Percentiles rank a stretch among this genome's conserved stretches.
Evolutionary conservation across 2,113 vertebrate genomes (phyloP).

Genomic region (Cyprinodon tularosa): DNA sequence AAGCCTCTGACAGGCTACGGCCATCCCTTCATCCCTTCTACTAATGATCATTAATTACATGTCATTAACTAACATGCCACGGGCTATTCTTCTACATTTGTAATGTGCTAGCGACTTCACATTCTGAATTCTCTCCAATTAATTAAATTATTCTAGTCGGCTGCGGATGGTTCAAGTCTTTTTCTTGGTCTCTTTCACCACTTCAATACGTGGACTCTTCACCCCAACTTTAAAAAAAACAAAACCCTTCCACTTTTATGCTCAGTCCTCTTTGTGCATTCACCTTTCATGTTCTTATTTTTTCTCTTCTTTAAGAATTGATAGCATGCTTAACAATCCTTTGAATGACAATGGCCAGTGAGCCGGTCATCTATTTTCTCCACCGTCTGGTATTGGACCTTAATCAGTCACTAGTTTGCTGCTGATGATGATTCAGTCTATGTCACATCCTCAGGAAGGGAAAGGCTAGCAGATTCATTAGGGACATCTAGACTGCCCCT

Average conservation of each 20-base stretch:
- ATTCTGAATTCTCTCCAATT: slow-evolving; percentile 67
- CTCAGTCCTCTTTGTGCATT: slow-evolving; percentile 7
- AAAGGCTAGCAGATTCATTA: slow-evolving; percentile 72
- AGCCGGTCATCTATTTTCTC: slow-evolving; percentile 41
- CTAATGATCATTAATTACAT: slow-evolving; percentile 81
- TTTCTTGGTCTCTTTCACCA: slow-evolving; percentile 48
- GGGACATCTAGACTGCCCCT: slow-evolving; percentile 52
- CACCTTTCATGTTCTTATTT: slow-evolving; percentile 22
- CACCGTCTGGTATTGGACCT: slow-evolving; percentile 50
- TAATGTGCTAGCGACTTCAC: slow-evolving; percentile 71
- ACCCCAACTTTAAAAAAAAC: slow-evolving; percentile 42
- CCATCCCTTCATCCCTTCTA: slow-evolving; percentile 63
- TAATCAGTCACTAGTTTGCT: slow-evolving; percentile 59
- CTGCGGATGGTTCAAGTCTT: slow-evolving; percentile 49
- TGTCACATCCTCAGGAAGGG: slow-evolving; percentile 73
- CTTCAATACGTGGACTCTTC: slow-evolving; percentile 21
- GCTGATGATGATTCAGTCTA: slow-evolving; percentile 67
- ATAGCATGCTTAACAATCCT: slow-evolving; percentile 34
- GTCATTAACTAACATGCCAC: slow-evolving; percentile 77
- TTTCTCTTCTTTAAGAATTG: background rate
- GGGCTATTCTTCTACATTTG: slow-evolving; percentile 76
- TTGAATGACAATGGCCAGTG: slow-evolving; percentile 26
- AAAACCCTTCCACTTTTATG: slow-evolving; percentile 17
- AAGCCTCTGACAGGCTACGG: slow-evolving; percentile 45
- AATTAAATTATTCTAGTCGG: slow-evolving; percentile 72